Evolutionary conservation across 92 coral and sea anemone genomes (phyloP), one percentile per base, ranked within the genome.

Genomic region (Diadumene lineata): DNA sequence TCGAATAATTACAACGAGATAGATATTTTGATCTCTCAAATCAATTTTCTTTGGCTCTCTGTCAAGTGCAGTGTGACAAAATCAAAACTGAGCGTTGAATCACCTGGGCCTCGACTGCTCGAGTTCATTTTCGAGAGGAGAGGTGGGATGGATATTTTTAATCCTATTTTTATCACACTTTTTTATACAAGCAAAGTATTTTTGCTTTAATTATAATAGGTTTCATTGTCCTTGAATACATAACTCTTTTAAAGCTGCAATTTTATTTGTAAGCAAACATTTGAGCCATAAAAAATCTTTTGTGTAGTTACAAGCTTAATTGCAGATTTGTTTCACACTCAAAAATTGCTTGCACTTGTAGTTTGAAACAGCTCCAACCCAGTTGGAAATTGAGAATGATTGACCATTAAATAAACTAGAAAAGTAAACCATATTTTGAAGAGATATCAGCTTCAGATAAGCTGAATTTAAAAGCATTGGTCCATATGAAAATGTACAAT

Each of bases 41-140:
- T 62, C 68, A 27, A 62, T 62, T 62, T 62, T 19, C 38, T 13
- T 30, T 21, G 38, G 48, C 48, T 38, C 43, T 62, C 43, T 29
- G 68, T 28, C 68, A 30, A 62, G 68, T 62, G 22, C 68, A 28
- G 68, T 62, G 68, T 30, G 68, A 62, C 68, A 62, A 62, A 62
- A 62, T 62, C 68, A 62, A 30, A 29, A 62, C 38, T 62, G 68
- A 62, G 31, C n/a, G 68, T 62, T 62, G 43, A 62, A 62, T 62
- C 68, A 62, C 68, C 68, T 62, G 68, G 68, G 68, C 68, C 27
- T 2, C 64, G 31, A 58, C 64, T 25, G 60, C 60, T 53, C 60
- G 60, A 53, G 18, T 15, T 21, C 22, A 4, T 58, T 22, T 22
- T 8, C 68, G 38, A 28, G 11, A 62, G 11, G 34, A 10, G 38